Conservation (phyloP, 2,888 invertebrate genomes). For the Polydrusus tereticollis region DNA sequence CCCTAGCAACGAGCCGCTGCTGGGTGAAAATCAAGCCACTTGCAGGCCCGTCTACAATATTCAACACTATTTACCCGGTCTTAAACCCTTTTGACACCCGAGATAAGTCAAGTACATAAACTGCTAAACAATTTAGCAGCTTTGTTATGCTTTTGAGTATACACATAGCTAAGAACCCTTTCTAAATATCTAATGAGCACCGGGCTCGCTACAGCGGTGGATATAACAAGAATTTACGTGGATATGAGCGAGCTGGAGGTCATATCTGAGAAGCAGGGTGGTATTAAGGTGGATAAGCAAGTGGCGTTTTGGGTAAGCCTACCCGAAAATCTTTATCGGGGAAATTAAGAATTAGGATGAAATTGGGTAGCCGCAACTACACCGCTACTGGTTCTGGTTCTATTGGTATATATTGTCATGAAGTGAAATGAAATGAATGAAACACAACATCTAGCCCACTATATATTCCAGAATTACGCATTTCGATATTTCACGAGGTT, state of each 20-base stretch:
- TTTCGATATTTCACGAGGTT: no score
- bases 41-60: constrained; percentile 17
- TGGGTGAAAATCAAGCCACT: background rate
- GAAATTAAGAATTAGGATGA: no score
- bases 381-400: no score
- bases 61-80: constrained; percentile 24
- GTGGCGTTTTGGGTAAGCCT: no score
- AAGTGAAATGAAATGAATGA: no score
- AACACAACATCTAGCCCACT: no score
- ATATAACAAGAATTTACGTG: constrained; percentile 26
- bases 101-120: constrained; percentile 41
- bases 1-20: no score
- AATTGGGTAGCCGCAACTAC: no score
- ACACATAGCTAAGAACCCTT: constrained; percentile 42
- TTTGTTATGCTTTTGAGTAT: constrained; percentile 43
- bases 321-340: no score
- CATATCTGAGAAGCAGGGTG: constrained; percentile 9
- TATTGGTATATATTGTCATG: no score
- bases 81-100: constrained; percentile 39
- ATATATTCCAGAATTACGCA: no score
- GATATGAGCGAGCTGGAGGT: constrained; percentile 10
- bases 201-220: constrained; percentile 7
- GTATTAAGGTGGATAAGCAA: background rate
- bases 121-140: constrained; percentile 44
- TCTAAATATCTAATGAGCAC: constrained; percentile 42